Conservation (phyloP, 2,888 invertebrate species). For the Drepanosiphum platanoidis region DNA sequence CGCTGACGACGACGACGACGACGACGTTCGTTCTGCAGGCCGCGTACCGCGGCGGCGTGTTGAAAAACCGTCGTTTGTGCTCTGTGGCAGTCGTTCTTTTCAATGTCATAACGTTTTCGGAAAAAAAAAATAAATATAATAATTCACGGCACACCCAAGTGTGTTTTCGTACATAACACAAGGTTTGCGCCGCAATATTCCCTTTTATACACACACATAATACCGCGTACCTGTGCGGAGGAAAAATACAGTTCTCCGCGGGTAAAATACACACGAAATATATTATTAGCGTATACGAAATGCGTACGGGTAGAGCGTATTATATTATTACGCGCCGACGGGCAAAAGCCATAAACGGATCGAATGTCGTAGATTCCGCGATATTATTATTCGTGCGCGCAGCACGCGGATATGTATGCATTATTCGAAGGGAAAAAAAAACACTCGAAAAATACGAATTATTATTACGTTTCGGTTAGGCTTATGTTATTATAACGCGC, state of each 20-base stretch:
- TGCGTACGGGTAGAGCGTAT: neutral
- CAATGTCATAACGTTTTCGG: conserved; percentile 25
- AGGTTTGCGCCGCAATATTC: too few species aligned
- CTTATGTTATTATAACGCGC: too few species aligned
- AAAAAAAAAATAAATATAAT: too few species aligned
- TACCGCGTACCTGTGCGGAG: neutral
- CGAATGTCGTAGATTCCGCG: too few species aligned
- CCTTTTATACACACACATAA: too few species aligned
- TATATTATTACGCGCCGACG: neutral
- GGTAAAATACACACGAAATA: neutral
- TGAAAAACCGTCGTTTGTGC: neutral
- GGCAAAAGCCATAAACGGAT: neutral
- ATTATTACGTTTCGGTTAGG: neutral
- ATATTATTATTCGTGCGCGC: too few species aligned
- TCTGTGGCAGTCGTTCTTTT: neutral
- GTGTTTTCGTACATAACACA: conserved; percentile 4
- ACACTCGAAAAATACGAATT: conserved; percentile 3
- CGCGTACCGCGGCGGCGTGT: neutral
- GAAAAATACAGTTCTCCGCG: neutral
- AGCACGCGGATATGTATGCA: neutral
- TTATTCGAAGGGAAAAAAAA: neutral
- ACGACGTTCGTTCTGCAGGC: neutral
- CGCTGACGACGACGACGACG: too few species aligned
- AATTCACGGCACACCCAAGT: conserved; percentile 19
- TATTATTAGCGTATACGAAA: neutral